A percentile compares a stretch with the other conserved stretches of the same genome.
phyloP scores from a whole-genome alignment of 2,797 vertebrate species.

The Bovichtus diacanthus region DNA sequence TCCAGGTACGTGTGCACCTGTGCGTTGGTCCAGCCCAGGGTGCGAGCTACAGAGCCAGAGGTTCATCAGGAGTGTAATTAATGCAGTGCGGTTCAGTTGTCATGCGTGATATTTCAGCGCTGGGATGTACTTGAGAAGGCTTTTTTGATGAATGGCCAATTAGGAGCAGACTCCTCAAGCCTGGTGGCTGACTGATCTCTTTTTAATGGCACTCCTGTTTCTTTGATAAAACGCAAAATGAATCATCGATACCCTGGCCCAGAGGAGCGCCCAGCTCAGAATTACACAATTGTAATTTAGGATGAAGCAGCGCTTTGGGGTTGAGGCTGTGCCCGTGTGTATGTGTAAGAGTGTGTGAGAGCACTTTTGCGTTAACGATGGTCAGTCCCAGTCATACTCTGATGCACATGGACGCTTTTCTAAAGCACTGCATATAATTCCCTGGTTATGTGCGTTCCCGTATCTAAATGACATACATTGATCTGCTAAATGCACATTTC shows the following conservation, averaged over 20 bases:
- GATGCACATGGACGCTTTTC: conserved; percentile 59
- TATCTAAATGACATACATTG: conserved; percentile 24
- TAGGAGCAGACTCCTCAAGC: conserved; percentile 81
- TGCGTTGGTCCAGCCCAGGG: conserved; percentile 36
- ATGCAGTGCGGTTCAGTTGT: conserved; percentile 80
- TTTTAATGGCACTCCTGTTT: conserved; percentile 87
- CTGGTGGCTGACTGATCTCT: conserved; percentile 86
- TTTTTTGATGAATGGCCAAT: conserved; percentile 89
- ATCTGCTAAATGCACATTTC: conserved; percentile 27
- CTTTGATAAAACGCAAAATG: conserved; percentile 87
- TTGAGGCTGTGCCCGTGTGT: conserved; percentile 22
- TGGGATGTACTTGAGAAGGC: conserved; percentile 78
- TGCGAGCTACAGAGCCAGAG: conserved; percentile 51
- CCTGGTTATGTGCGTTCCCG: conserved; percentile 25
- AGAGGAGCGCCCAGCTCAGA: conserved; percentile 63
- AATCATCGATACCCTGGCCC: conserved; percentile 83
- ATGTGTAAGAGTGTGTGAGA: conserved; percentile 20
- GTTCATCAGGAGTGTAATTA: conserved; percentile 82
- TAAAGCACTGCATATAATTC: conserved; percentile 45
- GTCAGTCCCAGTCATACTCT: conserved; percentile 44
- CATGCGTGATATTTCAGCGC: conserved; percentile 79
- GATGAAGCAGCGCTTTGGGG: conserved; percentile 57
- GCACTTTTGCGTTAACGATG: conserved; percentile 31
- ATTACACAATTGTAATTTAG: conserved; percentile 77
- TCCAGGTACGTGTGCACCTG: conserved; percentile 35